Evolutionary conservation across 2,797 vertebrate species (phyloP).

Genomic region (Ciconia nigra): DNA sequence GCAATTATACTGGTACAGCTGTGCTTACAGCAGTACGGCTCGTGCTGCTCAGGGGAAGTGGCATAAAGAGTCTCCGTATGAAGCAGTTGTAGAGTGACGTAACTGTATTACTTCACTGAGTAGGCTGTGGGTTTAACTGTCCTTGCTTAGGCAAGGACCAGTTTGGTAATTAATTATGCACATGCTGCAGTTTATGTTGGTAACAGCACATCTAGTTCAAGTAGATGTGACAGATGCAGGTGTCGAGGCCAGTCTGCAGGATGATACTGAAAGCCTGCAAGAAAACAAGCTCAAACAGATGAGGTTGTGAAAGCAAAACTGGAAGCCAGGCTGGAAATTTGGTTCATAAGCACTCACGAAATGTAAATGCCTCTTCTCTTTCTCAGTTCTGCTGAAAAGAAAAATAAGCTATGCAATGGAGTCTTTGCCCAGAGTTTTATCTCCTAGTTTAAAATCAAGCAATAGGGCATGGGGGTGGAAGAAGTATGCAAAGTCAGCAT

Average conservation of each 20-base stretch:
- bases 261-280: not conserved
- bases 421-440: slow-evolving; percentile 17
- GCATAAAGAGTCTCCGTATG: rapidly evolving
- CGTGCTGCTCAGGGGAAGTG: not conserved
- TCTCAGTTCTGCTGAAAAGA: not conserved
- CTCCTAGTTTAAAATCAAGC: not conserved
- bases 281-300: not conserved
- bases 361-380: not conserved
- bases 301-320: not conserved
- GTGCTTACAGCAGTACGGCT: not conserved
- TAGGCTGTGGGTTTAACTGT: not conserved
- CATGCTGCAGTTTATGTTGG: not conserved
- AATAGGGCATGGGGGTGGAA: not conserved
- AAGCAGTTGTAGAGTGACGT: not conserved
- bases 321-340: not conserved
- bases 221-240: not conserved
- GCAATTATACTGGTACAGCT: not conserved
- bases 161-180: not conserved
- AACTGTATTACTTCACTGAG: not conserved
- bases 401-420: not conserved
- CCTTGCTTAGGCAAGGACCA: not conserved
- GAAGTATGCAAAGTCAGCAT: slow-evolving; percentile 31
- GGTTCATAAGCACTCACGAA: not conserved
- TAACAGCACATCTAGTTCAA: not conserved
- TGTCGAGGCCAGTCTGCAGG: not conserved